Evolutionary conservation across 2,113 vertebrate genomes (phyloP), one percentile per base, ranked within the genome.

Genomic region (Phaetusa simplex): DNA sequence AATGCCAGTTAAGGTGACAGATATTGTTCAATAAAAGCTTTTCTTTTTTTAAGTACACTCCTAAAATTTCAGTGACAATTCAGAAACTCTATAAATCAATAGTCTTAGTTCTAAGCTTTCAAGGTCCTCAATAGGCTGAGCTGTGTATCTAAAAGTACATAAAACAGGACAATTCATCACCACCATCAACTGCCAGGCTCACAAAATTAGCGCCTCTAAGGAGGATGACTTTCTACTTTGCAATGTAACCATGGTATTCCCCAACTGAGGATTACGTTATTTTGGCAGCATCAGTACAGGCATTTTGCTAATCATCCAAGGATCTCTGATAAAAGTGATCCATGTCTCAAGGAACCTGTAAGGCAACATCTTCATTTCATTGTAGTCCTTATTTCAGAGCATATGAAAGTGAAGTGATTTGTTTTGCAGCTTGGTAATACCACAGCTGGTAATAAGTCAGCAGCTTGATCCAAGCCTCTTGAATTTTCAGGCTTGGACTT

Each of bases 401-500:
- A 29, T 38, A 53, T 38, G 82, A 96, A 85, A 97, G 70, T 6
- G 4, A 90, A 92, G 70, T 34, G 53, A 38, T 91, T 83, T 88
- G 71, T 86, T 95, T 93, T 77, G 71, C 55, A 42, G 42, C 42
- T 42, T 42, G 42, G 42, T 42, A 42, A 42, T 42, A 42, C 42
- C 58, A 86, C 84, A 95, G 85, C 91, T 94, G 67, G 64, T 94
- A 55, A 29, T 30, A 96, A 93, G 58, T 70, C 86, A 95, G 78
- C 55, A 92, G 79, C 38, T 73, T 9, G 3, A 83, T 59, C 80
- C 64, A 96, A 83, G 64, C 55, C 69, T 88, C 65, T 58, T 80
- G 87, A 90, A 90, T 95, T 82, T 90, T 93, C 92, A 97, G 74
- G 77, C 32, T 80, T 95, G 86, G 86, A 79, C 94, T 83, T 91